Percentiles rank a stretch among this genome's conserved stretches.
phyloP scores from a whole-genome alignment of 1,140 invertebrate genomes.

The Cotesia typhae region DNA sequence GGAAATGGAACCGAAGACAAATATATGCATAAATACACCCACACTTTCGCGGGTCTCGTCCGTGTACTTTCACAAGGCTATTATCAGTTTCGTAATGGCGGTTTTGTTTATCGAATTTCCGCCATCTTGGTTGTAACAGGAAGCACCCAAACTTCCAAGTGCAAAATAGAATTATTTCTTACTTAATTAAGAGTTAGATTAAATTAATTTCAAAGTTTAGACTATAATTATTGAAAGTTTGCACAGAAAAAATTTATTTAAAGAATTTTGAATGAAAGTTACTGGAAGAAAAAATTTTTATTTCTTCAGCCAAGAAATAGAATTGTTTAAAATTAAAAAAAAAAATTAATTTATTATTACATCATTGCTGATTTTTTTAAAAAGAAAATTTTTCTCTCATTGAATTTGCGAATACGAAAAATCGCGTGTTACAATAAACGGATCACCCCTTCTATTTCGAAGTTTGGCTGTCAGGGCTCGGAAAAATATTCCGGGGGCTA shows the following conservation, averaged over 20 bases:
- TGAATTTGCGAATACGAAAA: background rate
- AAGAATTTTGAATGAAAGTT: too few relatives aligned
- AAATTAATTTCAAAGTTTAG: too few relatives aligned
- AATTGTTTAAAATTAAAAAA: too few relatives aligned
- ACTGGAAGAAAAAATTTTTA: too few relatives aligned
- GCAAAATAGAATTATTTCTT: background rate
- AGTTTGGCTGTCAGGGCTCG: background rate
- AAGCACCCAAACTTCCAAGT: background rate
- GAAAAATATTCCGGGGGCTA: conserved; percentile 19
- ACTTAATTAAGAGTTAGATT: too few relatives aligned
- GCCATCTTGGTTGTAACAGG: background rate
- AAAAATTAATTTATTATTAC: too few relatives aligned
- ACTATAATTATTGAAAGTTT: too few relatives aligned
- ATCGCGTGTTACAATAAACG: conserved; percentile 10
- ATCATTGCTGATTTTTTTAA: too few relatives aligned
- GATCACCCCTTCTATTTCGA: background rate
- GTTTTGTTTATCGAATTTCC: conserved; percentile 28
- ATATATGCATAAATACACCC: conserved; percentile 42
- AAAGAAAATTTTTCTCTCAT: too few relatives aligned
- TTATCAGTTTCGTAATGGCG: conserved; percentile 58
- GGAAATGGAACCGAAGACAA: conserved; percentile 20
- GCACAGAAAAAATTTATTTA: too few relatives aligned
- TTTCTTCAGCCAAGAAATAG: too few relatives aligned
- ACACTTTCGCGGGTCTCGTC: too few relatives aligned
- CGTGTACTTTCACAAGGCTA: conserved; percentile 24